Conservation (phyloP, 2,797 vertebrate species). For the Bovichtus variegatus region DNA sequence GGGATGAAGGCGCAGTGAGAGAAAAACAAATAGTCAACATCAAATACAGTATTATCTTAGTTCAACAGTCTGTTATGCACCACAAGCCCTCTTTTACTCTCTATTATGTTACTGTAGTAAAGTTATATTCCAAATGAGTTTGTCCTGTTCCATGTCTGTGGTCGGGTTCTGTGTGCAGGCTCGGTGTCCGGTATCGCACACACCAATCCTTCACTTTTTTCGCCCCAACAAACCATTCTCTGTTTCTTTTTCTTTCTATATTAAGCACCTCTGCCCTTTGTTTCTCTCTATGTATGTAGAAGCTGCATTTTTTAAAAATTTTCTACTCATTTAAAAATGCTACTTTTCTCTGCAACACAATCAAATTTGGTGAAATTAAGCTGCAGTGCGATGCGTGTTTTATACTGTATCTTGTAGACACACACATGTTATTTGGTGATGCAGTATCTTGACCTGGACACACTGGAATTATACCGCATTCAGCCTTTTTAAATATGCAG, state of each 20-base stretch:
- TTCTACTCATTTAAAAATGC: neutral
- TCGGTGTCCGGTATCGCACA: slow-evolving; percentile 11
- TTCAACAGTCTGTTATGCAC: slow-evolving; percentile 46
- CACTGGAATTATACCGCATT: neutral
- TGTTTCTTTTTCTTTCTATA: slow-evolving; percentile 13
- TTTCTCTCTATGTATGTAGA: slow-evolving; percentile 78
- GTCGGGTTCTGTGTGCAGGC: slow-evolving; percentile 20
- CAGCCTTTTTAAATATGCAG: neutral
- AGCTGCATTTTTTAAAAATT: slow-evolving; percentile 87
- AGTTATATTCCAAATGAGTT: slow-evolving; percentile 44
- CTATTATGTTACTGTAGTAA: slow-evolving; percentile 32
- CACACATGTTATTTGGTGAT: too few species aligned
- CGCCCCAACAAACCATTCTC: slow-evolving; percentile 18
- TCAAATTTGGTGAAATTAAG: neutral
- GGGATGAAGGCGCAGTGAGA: slow-evolving; percentile 23
- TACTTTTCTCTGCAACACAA: neutral
- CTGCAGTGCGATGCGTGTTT: neutral
- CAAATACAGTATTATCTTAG: slow-evolving; percentile 37
- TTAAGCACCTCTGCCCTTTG: slow-evolving; percentile 4
- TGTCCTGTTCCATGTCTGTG: slow-evolving; percentile 45
- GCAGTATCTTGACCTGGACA: neutral
- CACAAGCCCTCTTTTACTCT: slow-evolving; percentile 32
- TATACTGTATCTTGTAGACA: neutral
- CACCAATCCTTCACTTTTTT: slow-evolving; percentile 23
- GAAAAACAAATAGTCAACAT: slow-evolving; percentile 54